These are phyloP conservation scores for Macaca nemestrina DNA, from an alignment of 2,113 vertebrate species.

Conservation along the genomic window DNA sequence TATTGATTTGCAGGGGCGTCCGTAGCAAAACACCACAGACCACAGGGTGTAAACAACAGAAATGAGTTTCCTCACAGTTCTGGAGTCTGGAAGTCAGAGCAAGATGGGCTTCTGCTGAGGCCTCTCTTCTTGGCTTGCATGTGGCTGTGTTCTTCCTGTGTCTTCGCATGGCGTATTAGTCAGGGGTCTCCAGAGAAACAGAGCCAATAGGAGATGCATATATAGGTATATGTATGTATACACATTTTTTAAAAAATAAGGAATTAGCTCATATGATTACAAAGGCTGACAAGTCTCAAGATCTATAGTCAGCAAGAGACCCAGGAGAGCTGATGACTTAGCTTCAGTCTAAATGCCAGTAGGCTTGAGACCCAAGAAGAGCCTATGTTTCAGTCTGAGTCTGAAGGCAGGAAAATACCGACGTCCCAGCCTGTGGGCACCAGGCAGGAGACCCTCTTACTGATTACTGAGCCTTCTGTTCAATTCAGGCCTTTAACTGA, in stretches of 20 bases:
- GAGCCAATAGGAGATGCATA: neutral
- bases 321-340: neutral
- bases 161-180: accelerated
- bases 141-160: neutral
- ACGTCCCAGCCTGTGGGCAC: neutral
- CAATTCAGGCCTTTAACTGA: neutral
- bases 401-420: neutral
- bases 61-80: accelerated
- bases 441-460: neutral
- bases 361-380: neutral
- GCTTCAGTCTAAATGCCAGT: no score
- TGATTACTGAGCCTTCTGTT: neutral
- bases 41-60: accelerated
- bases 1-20: neutral
- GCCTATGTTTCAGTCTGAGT: neutral
- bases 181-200: neutral
- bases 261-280: no score
- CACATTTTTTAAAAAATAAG: no score
- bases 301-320: neutral
- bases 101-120: neutral
- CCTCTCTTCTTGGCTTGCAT: neutral
- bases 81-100: no score
- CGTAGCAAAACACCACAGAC: accelerated
- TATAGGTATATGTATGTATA: neutral
- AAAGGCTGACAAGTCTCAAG: neutral